Evolutionary conservation across 2,797 vertebrate species (phyloP), one percentile per base, ranked within the genome.

Genomic region (Hozukius guyotensis): DNA sequence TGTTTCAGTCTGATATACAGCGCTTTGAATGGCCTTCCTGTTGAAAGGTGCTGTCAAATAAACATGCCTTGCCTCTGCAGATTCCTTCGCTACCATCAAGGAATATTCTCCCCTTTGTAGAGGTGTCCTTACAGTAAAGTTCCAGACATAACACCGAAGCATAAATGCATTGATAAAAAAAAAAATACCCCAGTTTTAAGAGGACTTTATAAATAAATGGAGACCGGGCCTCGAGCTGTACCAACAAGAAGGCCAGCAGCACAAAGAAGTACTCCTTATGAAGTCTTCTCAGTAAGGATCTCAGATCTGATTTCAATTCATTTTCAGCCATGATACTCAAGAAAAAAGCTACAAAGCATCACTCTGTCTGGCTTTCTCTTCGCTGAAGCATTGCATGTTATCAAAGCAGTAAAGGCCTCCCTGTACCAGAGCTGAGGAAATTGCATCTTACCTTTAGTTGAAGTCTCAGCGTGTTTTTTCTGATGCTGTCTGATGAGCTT

Each of bases 391-490:
- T 52, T 9, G 34, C 18, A 18, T 24, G 38, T 32, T 29, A 63
- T 61, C 60, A 83, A 72, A 82, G 62, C 83, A 27, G 52, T 31
- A 14, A 57, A n/a, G 25, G 29, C 6, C 27, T 73, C 36, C 24
- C 16, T 2, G 12, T 2, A 29, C 11, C 29, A 60, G 68, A 68
- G 67, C 5, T 9, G 62, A 84, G 42, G 38, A 75, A 85, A 80
- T 11, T 49, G 57, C 56, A 18, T 78, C 82, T 88, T 71, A 89
- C 90, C 91, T 83, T 71, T 64, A 9, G 75, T 67, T 64, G 63
- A 13, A 76, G 68, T 53, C 63, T 67, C 22, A 24, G 66, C 10
- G 75, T 62, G 71, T 38, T 38, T 38, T 29, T 20, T 72, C 34
- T 49, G 71, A 56, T 81, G 67, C 66, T 75, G 73, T 53, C 42